Evolutionary conservation across 2,113 vertebrate species (phyloP).

Genomic region (Furnarius figulus): DNA sequence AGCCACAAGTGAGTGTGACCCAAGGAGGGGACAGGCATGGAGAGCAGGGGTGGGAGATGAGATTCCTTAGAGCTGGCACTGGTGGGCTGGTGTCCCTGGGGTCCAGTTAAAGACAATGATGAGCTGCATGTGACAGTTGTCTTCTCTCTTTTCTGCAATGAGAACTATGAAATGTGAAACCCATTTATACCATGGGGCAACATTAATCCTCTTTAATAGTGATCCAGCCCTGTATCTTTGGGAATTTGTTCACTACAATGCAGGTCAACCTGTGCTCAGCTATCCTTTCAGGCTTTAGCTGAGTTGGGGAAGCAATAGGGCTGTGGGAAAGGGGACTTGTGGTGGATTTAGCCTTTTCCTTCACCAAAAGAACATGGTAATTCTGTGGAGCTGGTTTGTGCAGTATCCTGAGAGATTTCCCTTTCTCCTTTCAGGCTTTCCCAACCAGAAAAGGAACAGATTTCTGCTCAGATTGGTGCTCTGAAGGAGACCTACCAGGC

Average conservation of each 20-base stretch:
- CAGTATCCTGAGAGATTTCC: not conserved
- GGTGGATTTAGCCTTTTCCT: not conserved
- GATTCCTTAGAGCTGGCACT: not conserved
- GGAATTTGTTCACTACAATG: fast-evolving
- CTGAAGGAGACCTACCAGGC: constrained; percentile 85
- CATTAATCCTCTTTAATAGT: not conserved
- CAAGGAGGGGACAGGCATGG: not conserved
- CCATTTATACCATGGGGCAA: not conserved
- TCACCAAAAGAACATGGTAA: fast-evolving
- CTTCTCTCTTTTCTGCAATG: not conserved
- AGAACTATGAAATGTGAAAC: not conserved
- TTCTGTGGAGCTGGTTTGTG: not conserved
- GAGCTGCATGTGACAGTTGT: fast-evolving
- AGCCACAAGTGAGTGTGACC: constrained; percentile 87
- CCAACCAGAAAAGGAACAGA: constrained; percentile 82
- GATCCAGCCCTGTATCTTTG: fast-evolving
- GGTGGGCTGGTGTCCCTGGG: not conserved
- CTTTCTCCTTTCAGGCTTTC: constrained; percentile 80
- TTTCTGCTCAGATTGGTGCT: constrained; percentile 81
- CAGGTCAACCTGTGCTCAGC: not conserved
- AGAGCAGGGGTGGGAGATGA: not conserved
- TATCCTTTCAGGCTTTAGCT: not conserved
- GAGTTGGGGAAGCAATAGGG: not conserved
- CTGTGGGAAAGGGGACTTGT: fast-evolving
- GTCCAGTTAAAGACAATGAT: not conserved